A percentile compares a stretch with the other conserved stretches of the same genome.
Conservation (phyloP, 2,888 invertebrate genomes). For the Hydrotaea diabolus region DNA sequence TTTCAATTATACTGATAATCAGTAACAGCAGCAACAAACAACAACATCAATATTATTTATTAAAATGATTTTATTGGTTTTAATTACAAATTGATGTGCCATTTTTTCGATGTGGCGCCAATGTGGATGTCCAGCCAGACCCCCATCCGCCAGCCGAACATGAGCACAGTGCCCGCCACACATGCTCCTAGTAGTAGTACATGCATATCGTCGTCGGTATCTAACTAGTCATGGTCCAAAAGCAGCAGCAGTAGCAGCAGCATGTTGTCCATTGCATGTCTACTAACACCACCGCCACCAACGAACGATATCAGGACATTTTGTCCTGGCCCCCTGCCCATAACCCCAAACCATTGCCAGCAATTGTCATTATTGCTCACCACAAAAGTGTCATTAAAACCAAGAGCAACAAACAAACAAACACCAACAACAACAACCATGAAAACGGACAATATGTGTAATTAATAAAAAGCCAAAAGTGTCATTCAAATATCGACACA, state of each 20-base stretch:
- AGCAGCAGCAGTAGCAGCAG: background rate
- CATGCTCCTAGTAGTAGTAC: too few relatives aligned
- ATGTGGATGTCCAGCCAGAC: slow-evolving; percentile 20
- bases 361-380: slow-evolving; percentile 44
- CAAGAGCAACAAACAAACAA: slow-evolving; percentile 48
- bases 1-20: slow-evolving; percentile 34
- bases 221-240: too few relatives aligned
- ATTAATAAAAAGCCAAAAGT: slow-evolving; percentile 42
- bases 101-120: slow-evolving; percentile 4
- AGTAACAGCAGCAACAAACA: slow-evolving; percentile 23
- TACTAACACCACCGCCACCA: slow-evolving; percentile 3
- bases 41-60: slow-evolving; percentile 35
- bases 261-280: slow-evolving; percentile 13
- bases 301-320: background rate
- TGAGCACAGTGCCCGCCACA: background rate
- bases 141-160: background rate
- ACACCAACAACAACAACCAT: slow-evolving; percentile 42
- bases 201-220: background rate
- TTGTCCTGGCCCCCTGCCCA: background rate
- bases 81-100: slow-evolving; percentile 31
- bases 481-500: slow-evolving; percentile 50
- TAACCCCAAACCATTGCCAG: background rate
- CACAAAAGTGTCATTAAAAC: slow-evolving; percentile 61
- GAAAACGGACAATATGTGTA: slow-evolving; percentile 39
- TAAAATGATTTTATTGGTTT: slow-evolving; percentile 35